Conservation (phyloP, 2,113 vertebrate genomes). For the Nycticryphes semicollaris region DNA sequence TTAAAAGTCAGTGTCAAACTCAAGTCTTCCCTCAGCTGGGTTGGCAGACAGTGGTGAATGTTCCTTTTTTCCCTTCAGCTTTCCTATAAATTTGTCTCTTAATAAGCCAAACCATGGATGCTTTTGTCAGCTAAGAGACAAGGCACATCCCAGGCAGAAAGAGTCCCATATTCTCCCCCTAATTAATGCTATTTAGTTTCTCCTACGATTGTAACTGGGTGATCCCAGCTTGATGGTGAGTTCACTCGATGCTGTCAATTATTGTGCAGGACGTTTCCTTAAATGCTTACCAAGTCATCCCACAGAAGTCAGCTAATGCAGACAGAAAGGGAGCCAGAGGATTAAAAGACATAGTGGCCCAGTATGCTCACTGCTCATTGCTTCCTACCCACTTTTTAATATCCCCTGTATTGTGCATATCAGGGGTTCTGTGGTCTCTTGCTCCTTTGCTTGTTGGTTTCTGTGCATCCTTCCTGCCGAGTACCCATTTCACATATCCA, state of each 20-base stretch:
- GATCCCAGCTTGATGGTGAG: background rate
- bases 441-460: background rate
- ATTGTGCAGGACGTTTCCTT: background rate
- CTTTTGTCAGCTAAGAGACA: background rate
- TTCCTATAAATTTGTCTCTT: background rate
- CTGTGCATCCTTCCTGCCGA: background rate
- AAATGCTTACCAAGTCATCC: background rate
- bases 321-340: background rate
- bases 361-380: background rate
- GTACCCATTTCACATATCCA: background rate
- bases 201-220: background rate
- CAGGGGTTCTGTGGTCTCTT: background rate
- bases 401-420: background rate
- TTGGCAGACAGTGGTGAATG: background rate
- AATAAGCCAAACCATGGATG: background rate
- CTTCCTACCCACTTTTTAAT: background rate
- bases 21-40: background rate
- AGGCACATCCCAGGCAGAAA: background rate
- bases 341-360: background rate
- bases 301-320: background rate
- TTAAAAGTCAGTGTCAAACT: background rate
- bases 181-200: conserved; percentile 4
- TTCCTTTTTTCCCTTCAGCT: background rate
- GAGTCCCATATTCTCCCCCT: background rate
- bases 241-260: background rate